phyloP scores from a whole-genome alignment of 2,113 vertebrate species.

The Ceyx cyanopectus region DNA sequence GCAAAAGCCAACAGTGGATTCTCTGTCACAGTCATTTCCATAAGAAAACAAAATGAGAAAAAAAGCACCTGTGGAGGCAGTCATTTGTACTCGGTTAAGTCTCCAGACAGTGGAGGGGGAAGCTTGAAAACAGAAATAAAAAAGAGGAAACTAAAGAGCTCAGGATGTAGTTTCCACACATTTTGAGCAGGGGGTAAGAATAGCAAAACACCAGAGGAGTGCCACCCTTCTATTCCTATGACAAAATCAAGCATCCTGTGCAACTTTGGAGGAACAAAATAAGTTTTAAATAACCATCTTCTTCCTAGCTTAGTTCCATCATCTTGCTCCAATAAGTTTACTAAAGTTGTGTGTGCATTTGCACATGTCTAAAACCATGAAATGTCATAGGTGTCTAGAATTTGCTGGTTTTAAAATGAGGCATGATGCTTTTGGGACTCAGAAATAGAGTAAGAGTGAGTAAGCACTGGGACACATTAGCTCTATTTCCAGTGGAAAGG shows the following conservation, averaged over 20 bases:
- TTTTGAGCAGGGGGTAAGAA: slow-evolving; percentile 24
- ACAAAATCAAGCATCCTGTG: not conserved
- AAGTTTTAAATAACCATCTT: not conserved
- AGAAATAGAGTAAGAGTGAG: not conserved
- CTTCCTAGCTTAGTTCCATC: not conserved
- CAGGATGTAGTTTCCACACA: slow-evolving; percentile 48
- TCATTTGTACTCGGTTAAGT: slow-evolving; percentile 29
- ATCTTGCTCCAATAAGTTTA: not conserved
- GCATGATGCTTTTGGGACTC: not conserved
- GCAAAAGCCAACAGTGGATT: not conserved
- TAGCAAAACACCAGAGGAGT: not conserved
- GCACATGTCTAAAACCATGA: not conserved
- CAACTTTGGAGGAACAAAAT: not conserved
- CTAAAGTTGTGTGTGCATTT: not conserved
- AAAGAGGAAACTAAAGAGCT: slow-evolving; percentile 55
- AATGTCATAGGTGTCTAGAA: not conserved
- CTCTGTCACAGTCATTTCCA: not conserved
- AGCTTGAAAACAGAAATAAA: slow-evolving; percentile 40
- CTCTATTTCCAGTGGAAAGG: not conserved
- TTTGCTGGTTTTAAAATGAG: not conserved
- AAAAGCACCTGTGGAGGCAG: not conserved
- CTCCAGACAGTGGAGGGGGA: slow-evolving; percentile 45
- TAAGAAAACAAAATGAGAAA: slow-evolving; percentile 37
- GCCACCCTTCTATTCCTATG: not conserved
- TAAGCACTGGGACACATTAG: rapidly evolving